Evolutionary conservation across 2,888 invertebrate species (phyloP).

Genomic region (Napeogenes inachia): DNA sequence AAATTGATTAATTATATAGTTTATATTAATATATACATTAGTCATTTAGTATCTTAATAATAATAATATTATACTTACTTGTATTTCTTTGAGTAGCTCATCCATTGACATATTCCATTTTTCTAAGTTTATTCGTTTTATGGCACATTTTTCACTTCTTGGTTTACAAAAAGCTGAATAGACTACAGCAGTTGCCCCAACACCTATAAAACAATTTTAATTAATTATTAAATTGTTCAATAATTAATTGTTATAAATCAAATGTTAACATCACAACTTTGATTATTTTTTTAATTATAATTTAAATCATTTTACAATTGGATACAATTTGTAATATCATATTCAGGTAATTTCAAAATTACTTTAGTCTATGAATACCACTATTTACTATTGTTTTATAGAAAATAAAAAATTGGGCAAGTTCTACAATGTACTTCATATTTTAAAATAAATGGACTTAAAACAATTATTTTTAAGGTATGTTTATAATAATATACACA

Average conservation of each 20-base stretch:
- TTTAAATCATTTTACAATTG: too few relatives aligned
- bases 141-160: conserved; percentile 96
- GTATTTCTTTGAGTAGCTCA: conserved; percentile 90
- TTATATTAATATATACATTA: neutral
- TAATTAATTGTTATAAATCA: neutral
- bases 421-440: too few relatives aligned
- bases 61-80: conserved; percentile 39
- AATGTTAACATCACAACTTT: neutral
- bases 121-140: conserved; percentile 98
- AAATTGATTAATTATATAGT: neutral
- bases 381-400: too few relatives aligned
- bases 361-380: too few relatives aligned
- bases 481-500: too few relatives aligned
- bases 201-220: conserved; percentile 77
- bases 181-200: conserved; percentile 97
- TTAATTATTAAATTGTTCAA: neutral
- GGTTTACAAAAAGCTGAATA: conserved; percentile 95
- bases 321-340: too few relatives aligned
- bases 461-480: too few relatives aligned
- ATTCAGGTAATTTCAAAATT: too few relatives aligned
- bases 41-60: neutral
- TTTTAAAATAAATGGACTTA: too few relatives aligned
- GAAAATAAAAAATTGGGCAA: too few relatives aligned
- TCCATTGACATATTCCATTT: conserved; percentile 99
- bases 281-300: neutral